Percentiles rank a stretch among this genome's conserved stretches.
These are phyloP conservation scores for Hydrocynus forskahlii DNA, from an alignment of 2,797 vertebrate species.

Conservation along the genomic window DNA sequence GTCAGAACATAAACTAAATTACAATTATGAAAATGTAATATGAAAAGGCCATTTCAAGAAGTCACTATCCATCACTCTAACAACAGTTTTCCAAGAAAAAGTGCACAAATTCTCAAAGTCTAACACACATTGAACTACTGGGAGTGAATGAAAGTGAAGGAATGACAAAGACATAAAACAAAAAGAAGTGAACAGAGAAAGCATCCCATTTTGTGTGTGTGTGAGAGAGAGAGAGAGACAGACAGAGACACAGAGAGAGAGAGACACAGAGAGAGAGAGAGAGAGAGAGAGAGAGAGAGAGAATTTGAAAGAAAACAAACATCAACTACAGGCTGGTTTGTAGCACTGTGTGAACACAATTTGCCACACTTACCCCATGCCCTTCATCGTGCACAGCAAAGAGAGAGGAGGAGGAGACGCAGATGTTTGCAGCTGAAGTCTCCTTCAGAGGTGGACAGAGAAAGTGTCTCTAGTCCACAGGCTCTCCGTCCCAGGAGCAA, in stretches of 20 bases:
- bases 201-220: constrained; percentile 71
- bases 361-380: constrained; percentile 78
- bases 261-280: constrained; percentile 18
- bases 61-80: background rate
- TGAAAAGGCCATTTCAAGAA: background rate
- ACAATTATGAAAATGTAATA: background rate
- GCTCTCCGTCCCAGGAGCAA: constrained; percentile 72
- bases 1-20: background rate
- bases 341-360: constrained; percentile 37
- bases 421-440: constrained; percentile 63
- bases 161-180: too few relatives aligned
- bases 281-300: constrained; percentile 37
- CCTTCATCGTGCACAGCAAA: constrained; percentile 76
- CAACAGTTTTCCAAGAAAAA: constrained; percentile 1
- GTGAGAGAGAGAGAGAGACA: constrained; percentile 18
- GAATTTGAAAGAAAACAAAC: constrained; percentile 2
- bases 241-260: constrained; percentile 40
- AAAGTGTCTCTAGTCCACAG: constrained; percentile 71
- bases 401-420: constrained; percentile 48
- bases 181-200: too few relatives aligned
- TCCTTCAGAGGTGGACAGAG: constrained; percentile 69
- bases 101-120: background rate
- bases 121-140: constrained; percentile 43
- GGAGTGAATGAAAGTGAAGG: constrained; percentile 62
- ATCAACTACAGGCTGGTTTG: constrained; percentile 10